Percentiles rank a stretch among this genome's conserved stretches.
These are phyloP conservation scores for Hyalella azteca DNA, from an alignment of 2,888 invertebrate genomes.

Conservation along the genomic window DNA sequence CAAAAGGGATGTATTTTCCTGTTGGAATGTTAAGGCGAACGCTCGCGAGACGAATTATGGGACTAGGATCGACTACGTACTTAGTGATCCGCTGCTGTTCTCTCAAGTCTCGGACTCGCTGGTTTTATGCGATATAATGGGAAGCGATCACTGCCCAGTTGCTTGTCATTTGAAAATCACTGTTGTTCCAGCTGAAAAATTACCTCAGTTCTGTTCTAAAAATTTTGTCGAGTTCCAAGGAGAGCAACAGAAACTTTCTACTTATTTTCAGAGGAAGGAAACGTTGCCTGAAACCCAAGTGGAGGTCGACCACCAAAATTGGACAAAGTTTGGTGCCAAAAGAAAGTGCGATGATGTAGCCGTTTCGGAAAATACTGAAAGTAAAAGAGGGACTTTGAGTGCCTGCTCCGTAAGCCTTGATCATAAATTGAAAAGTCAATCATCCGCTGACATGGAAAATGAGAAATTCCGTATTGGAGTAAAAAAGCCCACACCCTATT, in stretches of 20 bases:
- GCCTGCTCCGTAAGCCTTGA: too few species aligned
- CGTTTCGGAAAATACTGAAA: too few species aligned
- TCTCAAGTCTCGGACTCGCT: constrained; percentile 59
- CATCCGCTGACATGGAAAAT: too few species aligned
- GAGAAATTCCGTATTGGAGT: too few species aligned
- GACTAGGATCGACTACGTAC: constrained; percentile 66
- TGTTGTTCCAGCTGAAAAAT: constrained; percentile 60
- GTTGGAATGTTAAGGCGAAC: constrained; percentile 65
- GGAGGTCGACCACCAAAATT: too few species aligned
- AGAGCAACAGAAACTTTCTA: constrained; percentile 61
- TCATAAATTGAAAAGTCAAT: too few species aligned
- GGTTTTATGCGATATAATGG: constrained; percentile 61
- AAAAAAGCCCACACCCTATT: too few species aligned
- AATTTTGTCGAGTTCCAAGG: constrained; percentile 66
- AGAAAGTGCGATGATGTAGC: too few species aligned
- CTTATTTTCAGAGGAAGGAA: constrained; percentile 59
- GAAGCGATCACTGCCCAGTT: constrained; percentile 68
- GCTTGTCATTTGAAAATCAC: constrained; percentile 60
- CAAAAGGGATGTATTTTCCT: constrained; percentile 64
- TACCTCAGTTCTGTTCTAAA: constrained; percentile 64
- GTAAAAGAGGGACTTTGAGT: too few species aligned
- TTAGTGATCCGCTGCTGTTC: constrained; percentile 61
- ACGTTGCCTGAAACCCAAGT: too few species aligned
- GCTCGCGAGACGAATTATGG: constrained; percentile 66
- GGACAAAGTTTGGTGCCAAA: too few species aligned